Percentiles rank a stretch among this genome's conserved stretches.
phyloP scores from a whole-genome alignment of 2,113 vertebrate species.

The Thalassoma bifasciatum region DNA sequence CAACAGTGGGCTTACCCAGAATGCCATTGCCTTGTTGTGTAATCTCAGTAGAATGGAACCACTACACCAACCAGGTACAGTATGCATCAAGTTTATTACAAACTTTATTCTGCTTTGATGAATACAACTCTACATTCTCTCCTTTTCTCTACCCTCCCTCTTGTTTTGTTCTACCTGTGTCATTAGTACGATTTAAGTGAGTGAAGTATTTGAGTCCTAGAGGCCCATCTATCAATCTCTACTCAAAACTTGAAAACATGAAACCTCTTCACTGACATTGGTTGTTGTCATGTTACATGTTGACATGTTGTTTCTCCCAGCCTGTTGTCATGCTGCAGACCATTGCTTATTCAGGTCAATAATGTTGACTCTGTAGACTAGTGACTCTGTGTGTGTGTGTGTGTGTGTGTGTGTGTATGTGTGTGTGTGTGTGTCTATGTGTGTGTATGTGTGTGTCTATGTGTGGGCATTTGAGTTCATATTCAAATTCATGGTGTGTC shows the following conservation, averaged over 20 bases:
- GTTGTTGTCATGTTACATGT: slow-evolving; percentile 41
- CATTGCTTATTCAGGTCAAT: slow-evolving; percentile 35
- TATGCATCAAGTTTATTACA: background rate
- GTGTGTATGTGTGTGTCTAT: background rate
- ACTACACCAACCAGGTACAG: slow-evolving; percentile 64
- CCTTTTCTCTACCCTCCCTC: background rate
- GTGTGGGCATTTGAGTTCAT: background rate
- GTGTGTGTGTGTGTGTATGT: background rate
- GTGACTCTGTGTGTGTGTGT: too few species aligned
- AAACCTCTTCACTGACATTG: slow-evolving; percentile 36
- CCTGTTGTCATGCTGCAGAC: slow-evolving; percentile 23
- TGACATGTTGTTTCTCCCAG: slow-evolving; percentile 40
- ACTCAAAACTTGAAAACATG: background rate
- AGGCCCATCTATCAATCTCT: slow-evolving; percentile 15
- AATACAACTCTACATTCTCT: background rate
- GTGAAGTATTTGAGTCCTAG: slow-evolving; percentile 17
- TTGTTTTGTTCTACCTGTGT: slow-evolving; percentile 1
- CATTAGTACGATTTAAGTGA: slow-evolving; percentile 1
- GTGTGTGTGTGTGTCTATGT: background rate
- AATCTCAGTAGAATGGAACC: slow-evolving; percentile 65
- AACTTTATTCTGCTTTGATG: slow-evolving; percentile 3
- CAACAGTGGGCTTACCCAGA: slow-evolving; percentile 59
- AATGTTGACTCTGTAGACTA: slow-evolving; percentile 4
- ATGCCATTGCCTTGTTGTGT: slow-evolving; percentile 68
- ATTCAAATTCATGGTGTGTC: slow-evolving; percentile 16